Evolutionary conservation across 2,888 invertebrate genomes (phyloP), one percentile per base, ranked within the genome.

Genomic region (Lysandra coridon): DNA sequence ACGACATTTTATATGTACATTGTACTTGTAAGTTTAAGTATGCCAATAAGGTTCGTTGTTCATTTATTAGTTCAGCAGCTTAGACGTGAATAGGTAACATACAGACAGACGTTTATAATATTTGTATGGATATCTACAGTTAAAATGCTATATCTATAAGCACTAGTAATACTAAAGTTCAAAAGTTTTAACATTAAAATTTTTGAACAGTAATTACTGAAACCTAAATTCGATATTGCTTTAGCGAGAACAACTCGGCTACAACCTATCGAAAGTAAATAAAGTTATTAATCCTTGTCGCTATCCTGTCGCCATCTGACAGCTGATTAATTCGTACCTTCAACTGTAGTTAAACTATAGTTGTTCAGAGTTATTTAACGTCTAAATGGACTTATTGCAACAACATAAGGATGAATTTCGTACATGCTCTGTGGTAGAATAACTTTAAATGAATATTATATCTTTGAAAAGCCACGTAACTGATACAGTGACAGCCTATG

Each of bases 211-310:
- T 23, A 23, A 10, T 30, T 12, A 69, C 33, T 37, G 30, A 69
- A 69, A 37, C 69, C 69, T 37, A 23, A 5, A 69, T 33, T 69
- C 12, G 10, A 37, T 37, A 1, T 37, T 64, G 12, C 10, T 23
- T 33, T 69, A 30, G 33, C 30, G 30, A 69, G 33, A 2, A 62
- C 69, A 33, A 69, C 64, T 12, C 14, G 14, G 12, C 64, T 69
- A 33, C 14, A 62, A 62, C 23, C 62, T 23, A 69, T 69, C 69
- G 12, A 69, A 33, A 69, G 33, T 1, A 69, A 69, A 69, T 33
- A 69, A 69, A 17, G 69, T 69, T 69, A 69, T 69, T 69, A 69
- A 69, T 69, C 69, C 30, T 30, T 30, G 64, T 64, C 64, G 64
- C 64, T 64, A 30, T 62, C 30, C 69, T 69, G 17, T 12, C 33